These are phyloP conservation scores for Candoia aspera DNA, from an alignment of 2,113 vertebrate species.

Conservation along the genomic window DNA sequence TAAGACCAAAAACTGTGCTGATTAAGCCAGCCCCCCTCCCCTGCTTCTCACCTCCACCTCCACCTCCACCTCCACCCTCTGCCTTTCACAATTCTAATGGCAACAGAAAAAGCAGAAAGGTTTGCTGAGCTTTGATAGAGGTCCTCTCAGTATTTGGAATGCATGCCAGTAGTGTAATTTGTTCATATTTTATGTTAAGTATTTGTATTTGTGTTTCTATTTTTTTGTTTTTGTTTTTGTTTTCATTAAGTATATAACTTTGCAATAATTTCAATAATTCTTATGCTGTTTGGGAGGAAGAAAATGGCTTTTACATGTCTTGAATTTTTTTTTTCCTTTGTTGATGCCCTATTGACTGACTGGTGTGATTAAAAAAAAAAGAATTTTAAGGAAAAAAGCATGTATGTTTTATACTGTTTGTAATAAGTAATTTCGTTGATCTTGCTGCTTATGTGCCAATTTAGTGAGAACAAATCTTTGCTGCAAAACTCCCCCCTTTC, in stretches of 20 bases:
- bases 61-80: slow-evolving; percentile 11
- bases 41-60: background rate
- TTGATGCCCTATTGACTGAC: slow-evolving; percentile 77
- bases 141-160: slow-evolving; percentile 76
- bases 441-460: slow-evolving; percentile 88
- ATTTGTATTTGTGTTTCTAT: slow-evolving; percentile 80
- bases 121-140: slow-evolving; percentile 70
- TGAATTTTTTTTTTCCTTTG: slow-evolving; percentile 73
- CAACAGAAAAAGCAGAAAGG: slow-evolving; percentile 62
- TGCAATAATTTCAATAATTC: slow-evolving; percentile 79
- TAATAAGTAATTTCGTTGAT: slow-evolving; percentile 86
- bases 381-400: slow-evolving; percentile 76
- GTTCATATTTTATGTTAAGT: slow-evolving; percentile 77
- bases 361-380: slow-evolving; percentile 69
- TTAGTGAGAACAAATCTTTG: slow-evolving; percentile 77
- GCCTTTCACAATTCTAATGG: slow-evolving; percentile 58
- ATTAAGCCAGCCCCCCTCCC: slow-evolving; percentile 54
- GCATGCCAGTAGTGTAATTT: slow-evolving; percentile 83
- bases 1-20: slow-evolving; percentile 87
- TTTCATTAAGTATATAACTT: slow-evolving; percentile 77
- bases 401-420: slow-evolving; percentile 88
- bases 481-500: slow-evolving; percentile 69
- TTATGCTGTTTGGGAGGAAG: slow-evolving; percentile 74
- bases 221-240: slow-evolving; percentile 54
- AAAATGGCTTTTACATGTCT: slow-evolving; percentile 77